Conservation (phyloP, 1,140 invertebrate species). For the Sinella curviseta region DNA sequence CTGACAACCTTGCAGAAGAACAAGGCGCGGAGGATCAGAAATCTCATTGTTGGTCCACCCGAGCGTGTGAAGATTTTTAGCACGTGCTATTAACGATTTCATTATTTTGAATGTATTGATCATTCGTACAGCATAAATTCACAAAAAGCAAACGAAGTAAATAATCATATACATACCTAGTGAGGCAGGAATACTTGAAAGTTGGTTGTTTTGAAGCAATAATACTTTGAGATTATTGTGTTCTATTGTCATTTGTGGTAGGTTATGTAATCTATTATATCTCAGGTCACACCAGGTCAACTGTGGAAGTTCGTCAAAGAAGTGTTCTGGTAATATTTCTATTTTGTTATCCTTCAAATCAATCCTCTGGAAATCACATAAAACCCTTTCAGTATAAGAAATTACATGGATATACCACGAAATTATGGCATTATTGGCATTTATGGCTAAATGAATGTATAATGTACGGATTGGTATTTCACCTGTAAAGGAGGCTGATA, state of each 20-base stretch:
- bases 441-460: too few relatives aligned
- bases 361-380: not conserved
- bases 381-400: too few relatives aligned
- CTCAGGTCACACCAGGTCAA: not conserved
- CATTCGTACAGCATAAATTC: too few relatives aligned
- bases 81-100: not conserved
- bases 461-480: not conserved
- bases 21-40: not conserved
- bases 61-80: not conserved
- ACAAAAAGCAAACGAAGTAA: too few relatives aligned
- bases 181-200: not conserved
- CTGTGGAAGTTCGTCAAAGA: slow-evolving; percentile 13
- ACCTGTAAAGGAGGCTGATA: not conserved
- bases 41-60: not conserved
- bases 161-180: too few relatives aligned
- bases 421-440: too few relatives aligned
- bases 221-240: slow-evolving; percentile 1
- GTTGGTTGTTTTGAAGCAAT: not conserved
- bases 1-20: not conserved
- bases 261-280: not conserved
- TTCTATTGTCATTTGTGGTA: not conserved
- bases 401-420: too few relatives aligned
- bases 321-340: not conserved
- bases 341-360: slow-evolving; percentile 16
- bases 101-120: too few relatives aligned